Evolutionary conservation across 1,140 invertebrate species (phyloP), one percentile per base, ranked within the genome.

Genomic region (Penaeus vannamei): DNA sequence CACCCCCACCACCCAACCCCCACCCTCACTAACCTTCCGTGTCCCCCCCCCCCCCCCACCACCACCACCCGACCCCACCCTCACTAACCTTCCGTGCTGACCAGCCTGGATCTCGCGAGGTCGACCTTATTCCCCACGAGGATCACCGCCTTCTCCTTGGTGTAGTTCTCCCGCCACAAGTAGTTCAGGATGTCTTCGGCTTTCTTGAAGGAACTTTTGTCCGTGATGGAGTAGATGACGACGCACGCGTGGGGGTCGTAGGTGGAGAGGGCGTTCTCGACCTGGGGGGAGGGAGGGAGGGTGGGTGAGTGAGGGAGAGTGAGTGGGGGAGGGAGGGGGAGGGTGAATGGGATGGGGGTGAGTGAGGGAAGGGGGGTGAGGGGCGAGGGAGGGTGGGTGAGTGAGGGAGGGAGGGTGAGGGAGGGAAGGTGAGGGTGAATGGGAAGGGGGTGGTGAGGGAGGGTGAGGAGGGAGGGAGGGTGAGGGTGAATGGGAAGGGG

Each of bases 241-340:
- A 97, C 96, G 93, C 97, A 98, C 3, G 97, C 97, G 92, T 99
- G 97, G 0, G 97, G 96, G 91, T 96, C 96, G 92, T 97, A 97
- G 20, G 96, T 97, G 66, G 96, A 96, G 14, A 97, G 92, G 20
- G 95, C 96, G 92, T 97, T 97, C 93, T 97, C 92, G 5, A 91
- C 86, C 88, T 91, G 86, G 22, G 26, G 36, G 29, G 29, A 20
- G 22, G n/a, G 23, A 29, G 22, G 26, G 42, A 80, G 29, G 23
- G 66, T 22, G 53, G 53, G 17, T 2, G 8, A 10, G 53, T 53
- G 53, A 53, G 53, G 53, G 53, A 53, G 53, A 10, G 53, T 0
- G 53, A 10, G 53, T 14, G 53, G 14, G 53, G 5, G 53, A 53
- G 53, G 53, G 53, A 53, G 53, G 2, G 53, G 12, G 53, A 53